A percentile compares a stretch with the other conserved stretches of the same genome.
Conservation (phyloP, 92 coral and sea anemone species). For the Chrysogorgia sp. region DNA sequence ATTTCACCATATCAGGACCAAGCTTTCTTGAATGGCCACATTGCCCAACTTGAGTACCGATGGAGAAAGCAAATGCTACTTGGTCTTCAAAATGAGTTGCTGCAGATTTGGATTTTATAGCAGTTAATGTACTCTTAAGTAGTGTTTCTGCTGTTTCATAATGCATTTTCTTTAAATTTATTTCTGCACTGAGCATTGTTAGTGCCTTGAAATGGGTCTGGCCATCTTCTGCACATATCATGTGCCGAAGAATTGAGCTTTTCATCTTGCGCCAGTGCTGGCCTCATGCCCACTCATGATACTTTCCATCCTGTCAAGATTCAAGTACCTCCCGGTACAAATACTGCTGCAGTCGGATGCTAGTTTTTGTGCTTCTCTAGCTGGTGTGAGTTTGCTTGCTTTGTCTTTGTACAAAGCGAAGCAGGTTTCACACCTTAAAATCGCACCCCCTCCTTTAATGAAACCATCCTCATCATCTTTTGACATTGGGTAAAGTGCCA, state of each 20-base stretch:
- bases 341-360: constrained; percentile 20
- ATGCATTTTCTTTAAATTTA: background rate
- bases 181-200: constrained; percentile 1
- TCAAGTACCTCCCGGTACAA: constrained; percentile 27
- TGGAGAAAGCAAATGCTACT: constrained; percentile 22
- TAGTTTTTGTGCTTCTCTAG: constrained; percentile 18
- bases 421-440: constrained; percentile 15
- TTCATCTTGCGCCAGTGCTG: constrained; percentile 25
- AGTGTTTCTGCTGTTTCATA: constrained; percentile 30
- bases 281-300: constrained; percentile 21
- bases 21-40: constrained; percentile 30
- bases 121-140: constrained; percentile 10
- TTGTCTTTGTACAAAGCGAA: constrained; percentile 12
- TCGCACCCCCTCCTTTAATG: background rate
- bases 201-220: constrained; percentile 28
- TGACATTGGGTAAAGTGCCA: too few species aligned
- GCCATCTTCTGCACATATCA: constrained; percentile 29
- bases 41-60: constrained; percentile 30
- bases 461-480: too few species aligned
- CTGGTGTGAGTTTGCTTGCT: constrained; percentile 10
- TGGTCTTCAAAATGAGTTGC: constrained; percentile 9
- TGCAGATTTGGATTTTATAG: background rate
- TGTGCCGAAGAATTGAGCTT: constrained; percentile 12
- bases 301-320: constrained; percentile 7
- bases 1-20: background rate